Evolutionary conservation across 2,113 vertebrate genomes (phyloP).

Genomic region (Heterocephalus glaber): DNA sequence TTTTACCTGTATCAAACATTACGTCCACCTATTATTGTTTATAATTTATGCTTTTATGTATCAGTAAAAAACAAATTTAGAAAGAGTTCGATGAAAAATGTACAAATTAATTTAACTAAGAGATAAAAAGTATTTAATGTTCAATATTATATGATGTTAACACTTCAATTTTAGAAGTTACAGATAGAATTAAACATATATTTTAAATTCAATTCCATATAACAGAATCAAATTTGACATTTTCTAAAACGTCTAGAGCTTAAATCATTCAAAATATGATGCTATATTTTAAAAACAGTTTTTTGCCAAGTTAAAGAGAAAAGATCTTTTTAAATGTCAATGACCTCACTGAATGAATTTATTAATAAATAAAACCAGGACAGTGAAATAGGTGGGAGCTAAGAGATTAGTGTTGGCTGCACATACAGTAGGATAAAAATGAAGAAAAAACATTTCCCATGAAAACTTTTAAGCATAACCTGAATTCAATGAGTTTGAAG

Average conservation of each 20-base stretch:
- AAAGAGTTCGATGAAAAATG: neutral
- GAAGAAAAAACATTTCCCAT: neutral
- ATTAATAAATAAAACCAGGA: neutral
- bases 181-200: neutral
- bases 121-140: neutral
- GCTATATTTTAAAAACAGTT: neutral
- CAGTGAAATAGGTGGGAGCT: neutral
- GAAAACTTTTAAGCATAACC: neutral
- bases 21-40: too few relatives aligned
- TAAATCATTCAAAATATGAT: neutral
- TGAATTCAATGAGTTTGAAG: neutral
- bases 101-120: neutral
- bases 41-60: neutral
- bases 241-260: neutral
- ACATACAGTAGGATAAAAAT: neutral
- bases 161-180: neutral
- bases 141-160: neutral
- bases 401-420: neutral
- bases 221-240: neutral
- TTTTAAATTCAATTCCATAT: neutral
- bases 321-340: neutral
- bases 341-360: neutral
- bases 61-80: neutral
- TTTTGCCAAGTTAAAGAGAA: neutral
- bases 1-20: neutral